Evolutionary conservation across 2,888 invertebrate species (phyloP).

Genomic region (Leistus spinibarbis): DNA sequence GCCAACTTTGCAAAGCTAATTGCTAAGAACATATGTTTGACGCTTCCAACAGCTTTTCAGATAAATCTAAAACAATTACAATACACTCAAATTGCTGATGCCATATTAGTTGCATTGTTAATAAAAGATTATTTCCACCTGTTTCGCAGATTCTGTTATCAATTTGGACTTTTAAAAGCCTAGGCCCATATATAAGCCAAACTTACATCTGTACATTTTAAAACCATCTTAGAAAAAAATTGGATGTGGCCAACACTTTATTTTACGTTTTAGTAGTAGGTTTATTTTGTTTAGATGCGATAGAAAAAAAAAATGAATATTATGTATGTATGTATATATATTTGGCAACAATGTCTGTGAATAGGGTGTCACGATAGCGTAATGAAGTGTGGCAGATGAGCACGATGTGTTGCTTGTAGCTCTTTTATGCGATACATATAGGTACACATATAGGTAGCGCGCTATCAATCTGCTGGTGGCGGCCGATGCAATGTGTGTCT

Average conservation of each 20-base stretch:
- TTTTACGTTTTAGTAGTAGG: no score
- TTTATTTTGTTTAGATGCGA: no score
- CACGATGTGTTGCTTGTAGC: not conserved
- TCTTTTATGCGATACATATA: not conserved
- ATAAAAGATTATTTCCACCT: no score
- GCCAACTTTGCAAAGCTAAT: not conserved
- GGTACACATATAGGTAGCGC: not conserved
- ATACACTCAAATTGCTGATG: no score
- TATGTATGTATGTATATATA: not conserved
- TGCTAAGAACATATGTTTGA: not conserved
- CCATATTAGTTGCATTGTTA: not conserved
- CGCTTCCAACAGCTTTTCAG: not conserved
- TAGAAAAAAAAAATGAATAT: not conserved
- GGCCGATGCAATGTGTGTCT: not conserved
- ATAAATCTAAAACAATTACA: not conserved
- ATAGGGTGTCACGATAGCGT: not conserved
- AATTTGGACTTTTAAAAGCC: no score
- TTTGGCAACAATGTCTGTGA: not conserved
- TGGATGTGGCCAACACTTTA: no score
- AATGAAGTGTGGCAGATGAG: not conserved
- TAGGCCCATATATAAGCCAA: no score
- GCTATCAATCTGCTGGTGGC: constrained; percentile 27
- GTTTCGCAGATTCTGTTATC: no score
- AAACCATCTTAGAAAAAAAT: no score
- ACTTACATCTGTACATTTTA: no score